Evolutionary conservation across 2,113 vertebrate species (phyloP).

Genomic region (Centropus unirufus): DNA sequence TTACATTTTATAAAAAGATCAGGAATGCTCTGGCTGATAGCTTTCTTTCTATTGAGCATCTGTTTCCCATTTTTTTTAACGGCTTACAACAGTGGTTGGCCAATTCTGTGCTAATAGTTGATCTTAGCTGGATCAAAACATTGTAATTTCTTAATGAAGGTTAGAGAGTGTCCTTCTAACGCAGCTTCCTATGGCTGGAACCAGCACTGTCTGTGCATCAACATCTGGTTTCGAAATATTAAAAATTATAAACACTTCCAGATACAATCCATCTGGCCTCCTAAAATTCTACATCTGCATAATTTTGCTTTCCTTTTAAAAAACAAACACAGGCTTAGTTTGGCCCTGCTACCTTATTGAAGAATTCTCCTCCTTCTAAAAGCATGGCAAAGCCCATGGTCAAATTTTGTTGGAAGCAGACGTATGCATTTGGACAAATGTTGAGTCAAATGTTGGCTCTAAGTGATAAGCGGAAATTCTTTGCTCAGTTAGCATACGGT

Average conservation of each 20-base stretch:
- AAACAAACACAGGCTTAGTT: slow-evolving; percentile 43
- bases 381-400: slow-evolving; percentile 6
- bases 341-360: slow-evolving; percentile 32
- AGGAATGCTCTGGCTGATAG: slow-evolving; percentile 78
- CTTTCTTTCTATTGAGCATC: slow-evolving; percentile 77
- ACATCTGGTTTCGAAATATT: slow-evolving; percentile 83
- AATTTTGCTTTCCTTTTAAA: slow-evolving; percentile 73
- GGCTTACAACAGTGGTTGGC: slow-evolving; percentile 72
- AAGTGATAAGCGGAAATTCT: not conserved
- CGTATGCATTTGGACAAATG: not conserved
- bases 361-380: slow-evolving; percentile 7
- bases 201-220: slow-evolving; percentile 65
- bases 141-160: slow-evolving; percentile 78
- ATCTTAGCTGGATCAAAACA: slow-evolving; percentile 78
- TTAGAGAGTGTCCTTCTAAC: slow-evolving; percentile 73
- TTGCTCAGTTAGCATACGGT: not conserved
- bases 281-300: slow-evolving; percentile 67
- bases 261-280: slow-evolving; percentile 77
- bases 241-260: slow-evolving; percentile 81
- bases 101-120: slow-evolving; percentile 77
- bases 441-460: slow-evolving; percentile 17
- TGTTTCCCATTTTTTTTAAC: slow-evolving; percentile 83
- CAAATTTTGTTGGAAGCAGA: not conserved
- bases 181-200: slow-evolving; percentile 75
- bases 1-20: slow-evolving; percentile 82